Conservation (phyloP, 2,113 vertebrate species). For the Pelmatolapia mariae region DNA sequence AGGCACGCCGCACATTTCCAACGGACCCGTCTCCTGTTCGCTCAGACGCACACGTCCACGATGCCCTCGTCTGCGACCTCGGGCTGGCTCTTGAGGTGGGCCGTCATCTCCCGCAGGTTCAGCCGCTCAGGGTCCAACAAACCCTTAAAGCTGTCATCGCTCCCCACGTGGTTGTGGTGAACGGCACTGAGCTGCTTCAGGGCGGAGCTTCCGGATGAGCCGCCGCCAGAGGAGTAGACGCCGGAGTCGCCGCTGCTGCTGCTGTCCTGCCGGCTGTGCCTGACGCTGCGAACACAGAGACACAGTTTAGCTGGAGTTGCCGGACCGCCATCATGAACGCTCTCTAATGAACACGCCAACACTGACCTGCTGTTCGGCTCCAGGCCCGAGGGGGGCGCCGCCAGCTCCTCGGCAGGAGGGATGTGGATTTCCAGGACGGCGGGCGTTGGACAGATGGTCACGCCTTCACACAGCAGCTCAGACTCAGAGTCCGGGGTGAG, state of each 20-base stretch:
- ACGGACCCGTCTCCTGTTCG: neutral
- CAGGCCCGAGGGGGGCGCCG: neutral
- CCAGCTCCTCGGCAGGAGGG: neutral
- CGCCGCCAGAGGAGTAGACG: conserved; percentile 57
- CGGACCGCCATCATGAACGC: neutral
- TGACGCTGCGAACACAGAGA: neutral
- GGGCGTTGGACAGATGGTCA: conserved; percentile 11
- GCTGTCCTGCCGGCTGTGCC: conserved; percentile 51
- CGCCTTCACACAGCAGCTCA: conserved; percentile 32
- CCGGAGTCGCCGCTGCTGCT: conserved; percentile 62
- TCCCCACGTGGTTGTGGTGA: fast-evolving
- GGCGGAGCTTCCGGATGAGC: conserved; percentile 30
- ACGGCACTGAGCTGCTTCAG: neutral
- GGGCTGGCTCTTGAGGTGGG: neutral
- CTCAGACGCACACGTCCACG: conserved; percentile 31
- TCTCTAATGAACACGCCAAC: neutral
- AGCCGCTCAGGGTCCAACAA: neutral
- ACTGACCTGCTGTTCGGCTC: conserved; percentile 21
- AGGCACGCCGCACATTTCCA: neutral
- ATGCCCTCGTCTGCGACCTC: neutral
- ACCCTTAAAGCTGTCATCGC: neutral
- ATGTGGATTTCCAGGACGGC: neutral
- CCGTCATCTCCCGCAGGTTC: conserved; percentile 3
- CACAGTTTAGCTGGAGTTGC: neutral
- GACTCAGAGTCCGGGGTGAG: conserved; percentile 18